These are phyloP conservation scores for Chaenodraco wilsoni DNA, from an alignment of 2,797 vertebrate genomes.

Conservation along the genomic window DNA sequence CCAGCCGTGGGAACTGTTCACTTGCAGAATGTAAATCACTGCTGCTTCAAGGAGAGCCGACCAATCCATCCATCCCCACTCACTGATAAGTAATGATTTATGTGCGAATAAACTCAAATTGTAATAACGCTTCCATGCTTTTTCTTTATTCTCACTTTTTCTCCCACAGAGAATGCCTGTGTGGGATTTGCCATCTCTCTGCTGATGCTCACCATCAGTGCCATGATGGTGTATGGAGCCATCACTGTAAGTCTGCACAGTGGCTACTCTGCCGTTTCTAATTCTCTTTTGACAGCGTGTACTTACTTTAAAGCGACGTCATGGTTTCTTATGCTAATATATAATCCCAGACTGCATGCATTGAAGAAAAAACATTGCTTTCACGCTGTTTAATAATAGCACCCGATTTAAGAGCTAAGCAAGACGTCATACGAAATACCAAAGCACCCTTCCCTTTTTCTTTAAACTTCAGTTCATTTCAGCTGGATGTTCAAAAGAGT, in stretches of 20 bases:
- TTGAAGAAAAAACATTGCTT: constrained; percentile 6
- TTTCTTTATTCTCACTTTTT: constrained; percentile 12
- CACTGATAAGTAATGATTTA: background rate
- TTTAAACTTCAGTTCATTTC: background rate
- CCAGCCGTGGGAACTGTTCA: constrained; percentile 37
- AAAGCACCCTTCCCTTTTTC: background rate
- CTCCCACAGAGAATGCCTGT: constrained; percentile 91
- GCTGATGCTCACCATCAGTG: constrained; percentile 99
- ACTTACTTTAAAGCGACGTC: constrained; percentile 15
- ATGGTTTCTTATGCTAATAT: constrained; percentile 41
- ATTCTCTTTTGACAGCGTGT: background rate
- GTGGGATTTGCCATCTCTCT: constrained; percentile 97
- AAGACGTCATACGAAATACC: constrained; percentile 9
- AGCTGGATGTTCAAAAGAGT: background rate
- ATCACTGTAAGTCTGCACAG: constrained; percentile 91
- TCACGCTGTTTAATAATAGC: constrained; percentile 18
- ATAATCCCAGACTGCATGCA: constrained; percentile 20
- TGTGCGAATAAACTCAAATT: background rate
- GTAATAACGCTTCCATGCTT: background rate
- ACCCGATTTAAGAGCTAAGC: constrained; percentile 8
- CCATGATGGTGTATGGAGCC: constrained; percentile 99
- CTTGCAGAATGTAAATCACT: constrained; percentile 41
- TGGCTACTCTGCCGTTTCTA: background rate
- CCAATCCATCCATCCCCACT: constrained; percentile 16
- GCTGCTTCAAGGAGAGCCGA: constrained; percentile 30